Evolutionary conservation across 1,140 invertebrate species (phyloP).

Genomic region (Pseudomyrmex gracilis): DNA sequence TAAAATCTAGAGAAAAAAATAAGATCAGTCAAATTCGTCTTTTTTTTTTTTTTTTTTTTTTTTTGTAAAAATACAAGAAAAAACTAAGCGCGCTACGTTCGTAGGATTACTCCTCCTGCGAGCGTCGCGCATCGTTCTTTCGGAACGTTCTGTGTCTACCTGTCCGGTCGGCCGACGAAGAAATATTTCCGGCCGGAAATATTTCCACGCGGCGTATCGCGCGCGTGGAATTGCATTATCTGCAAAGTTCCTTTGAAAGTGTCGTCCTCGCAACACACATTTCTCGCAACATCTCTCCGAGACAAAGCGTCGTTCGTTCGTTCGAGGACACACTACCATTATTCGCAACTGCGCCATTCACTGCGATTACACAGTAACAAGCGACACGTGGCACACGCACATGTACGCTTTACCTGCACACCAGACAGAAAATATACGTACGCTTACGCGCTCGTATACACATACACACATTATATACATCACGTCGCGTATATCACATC

Average conservation of each 20-base stretch:
- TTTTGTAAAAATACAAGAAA: neutral
- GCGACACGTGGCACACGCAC: slow-evolving; percentile 50
- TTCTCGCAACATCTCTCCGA: slow-evolving; percentile 59
- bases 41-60: neutral
- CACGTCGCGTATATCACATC: slow-evolving; percentile 18
- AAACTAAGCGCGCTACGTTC: neutral
- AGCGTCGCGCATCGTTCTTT: slow-evolving; percentile 36
- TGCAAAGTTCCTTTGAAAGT: slow-evolving; percentile 61
- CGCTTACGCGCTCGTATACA: neutral
- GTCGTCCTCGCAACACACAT: slow-evolving; percentile 53
- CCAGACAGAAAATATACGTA: neutral
- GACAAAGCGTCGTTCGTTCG: slow-evolving; percentile 57
- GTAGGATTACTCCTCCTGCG: neutral
- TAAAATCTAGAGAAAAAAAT: neutral
- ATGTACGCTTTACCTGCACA: neutral
- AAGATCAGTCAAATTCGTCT: neutral
- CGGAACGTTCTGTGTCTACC: slow-evolving; percentile 26
- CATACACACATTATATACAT: neutral
- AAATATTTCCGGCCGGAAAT: slow-evolving; percentile 61
- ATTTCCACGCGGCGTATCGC: slow-evolving; percentile 55
- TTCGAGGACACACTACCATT: slow-evolving; percentile 56
- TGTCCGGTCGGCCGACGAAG: slow-evolving; percentile 43
- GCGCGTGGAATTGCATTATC: slow-evolving; percentile 53
- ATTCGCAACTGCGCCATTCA: slow-evolving; percentile 55
- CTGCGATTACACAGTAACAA: slow-evolving; percentile 47